These are phyloP conservation scores for Valencia hispanica DNA, from an alignment of 2,797 vertebrate genomes.

Conservation along the genomic window DNA sequence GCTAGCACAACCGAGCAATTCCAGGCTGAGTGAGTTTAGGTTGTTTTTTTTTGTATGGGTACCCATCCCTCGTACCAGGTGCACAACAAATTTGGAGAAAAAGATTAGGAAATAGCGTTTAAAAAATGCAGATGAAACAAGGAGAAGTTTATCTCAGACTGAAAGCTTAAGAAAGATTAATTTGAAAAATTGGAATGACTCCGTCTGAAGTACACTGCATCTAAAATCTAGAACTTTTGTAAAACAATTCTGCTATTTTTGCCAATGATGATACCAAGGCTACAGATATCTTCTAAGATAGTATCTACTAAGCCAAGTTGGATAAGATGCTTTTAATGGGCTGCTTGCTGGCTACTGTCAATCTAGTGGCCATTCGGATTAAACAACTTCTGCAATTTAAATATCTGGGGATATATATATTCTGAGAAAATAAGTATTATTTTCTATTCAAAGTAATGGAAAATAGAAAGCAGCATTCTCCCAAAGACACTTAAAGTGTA, in stretches of 20 bases:
- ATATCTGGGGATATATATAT: not conserved
- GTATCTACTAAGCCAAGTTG: not conserved
- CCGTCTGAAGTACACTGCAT: not conserved
- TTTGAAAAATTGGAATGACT: not conserved
- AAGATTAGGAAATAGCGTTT: not conserved
- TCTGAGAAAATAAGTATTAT: too few species aligned
- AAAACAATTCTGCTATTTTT: not conserved
- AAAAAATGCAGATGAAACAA: not conserved
- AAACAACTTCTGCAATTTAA: not conserved
- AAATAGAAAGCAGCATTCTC: too few species aligned
- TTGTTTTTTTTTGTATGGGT: too few species aligned
- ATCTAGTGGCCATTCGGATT: not conserved
- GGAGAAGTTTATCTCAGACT: not conserved
- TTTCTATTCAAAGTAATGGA: too few species aligned
- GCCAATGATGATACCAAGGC: not conserved
- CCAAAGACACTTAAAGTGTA: too few species aligned
- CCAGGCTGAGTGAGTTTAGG: not conserved
- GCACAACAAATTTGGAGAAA: too few species aligned
- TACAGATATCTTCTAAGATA: not conserved
- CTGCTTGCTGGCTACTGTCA: not conserved
- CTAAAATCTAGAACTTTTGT: not conserved
- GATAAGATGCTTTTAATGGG: not conserved
- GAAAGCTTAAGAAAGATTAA: not conserved
- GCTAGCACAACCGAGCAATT: not conserved
- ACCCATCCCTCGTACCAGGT: too few species aligned